Evolutionary conservation across 2,113 vertebrate species (phyloP), one percentile per base, ranked within the genome.

Genomic region (Trogon melanurus): DNA sequence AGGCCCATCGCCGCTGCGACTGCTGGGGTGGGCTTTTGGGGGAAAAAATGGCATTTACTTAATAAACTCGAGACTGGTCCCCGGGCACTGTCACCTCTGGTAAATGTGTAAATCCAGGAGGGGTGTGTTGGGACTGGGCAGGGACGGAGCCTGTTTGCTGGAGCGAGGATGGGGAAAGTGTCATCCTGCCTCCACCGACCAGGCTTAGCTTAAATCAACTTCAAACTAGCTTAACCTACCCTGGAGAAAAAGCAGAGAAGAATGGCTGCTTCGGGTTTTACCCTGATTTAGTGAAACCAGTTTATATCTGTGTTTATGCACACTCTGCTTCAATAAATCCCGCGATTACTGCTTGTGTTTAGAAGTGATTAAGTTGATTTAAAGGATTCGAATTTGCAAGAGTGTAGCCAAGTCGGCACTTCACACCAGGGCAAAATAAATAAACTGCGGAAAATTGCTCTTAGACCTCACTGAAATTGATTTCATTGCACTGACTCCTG

Each of bases 51-150:
- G 4, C 27, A 8, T 30, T 32, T 61, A 7, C 25, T 36, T 14
- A 5, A 41, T 6, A n/a, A n/a, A 27, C 8, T 41, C 12, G 0
- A 26, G 17, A 27, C n/a, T 5, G 14, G 27, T n/a, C 1, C 13
- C 26, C 26, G 53, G 44, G 67, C 3, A 34, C 2, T 3, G n/a
- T 6, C 89, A 4, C n/a, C 8, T 47, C n/a, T 1, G 0, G 4
- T 1, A 10, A 54, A 20, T 2, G 5, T 10, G 20, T 27, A 47
- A 56, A 5, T 14, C 4, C 21, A 1, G 57, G 57, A 45, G 41
- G 26, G 16, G 23, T 1, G 19, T 9, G 34, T 1, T 8, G 50
- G 60, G 76, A 7, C 5, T 5, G 62, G 26, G 64, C 53, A 25
- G 62, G 9, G 69, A 5, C 1, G 16, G 62, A 18, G 14, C 17